phyloP scores from a whole-genome alignment of 2,888 invertebrate species.

The Drosophila nigritarsus region DNA sequence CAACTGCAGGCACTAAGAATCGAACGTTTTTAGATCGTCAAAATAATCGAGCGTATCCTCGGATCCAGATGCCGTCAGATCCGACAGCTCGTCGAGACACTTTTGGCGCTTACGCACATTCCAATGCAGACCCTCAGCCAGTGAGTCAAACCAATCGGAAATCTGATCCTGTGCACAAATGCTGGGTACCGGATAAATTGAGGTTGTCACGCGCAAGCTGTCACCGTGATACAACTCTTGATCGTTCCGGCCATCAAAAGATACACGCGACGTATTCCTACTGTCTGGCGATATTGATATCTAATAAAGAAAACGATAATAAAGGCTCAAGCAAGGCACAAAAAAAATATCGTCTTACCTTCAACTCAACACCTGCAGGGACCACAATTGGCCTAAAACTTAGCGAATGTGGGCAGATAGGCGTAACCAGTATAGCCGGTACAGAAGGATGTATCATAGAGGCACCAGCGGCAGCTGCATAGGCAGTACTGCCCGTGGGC shows the following conservation, averaged over 20 bases:
- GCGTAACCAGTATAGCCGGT: constrained; percentile 98
- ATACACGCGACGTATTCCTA: constrained; percentile 97
- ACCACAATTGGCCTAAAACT: constrained; percentile 99
- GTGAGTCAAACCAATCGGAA: constrained; percentile 98
- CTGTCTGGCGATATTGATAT: constrained; percentile 95
- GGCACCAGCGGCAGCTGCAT: constrained; percentile 97
- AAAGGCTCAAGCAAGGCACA: constrained; percentile 86
- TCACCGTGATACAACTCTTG: constrained; percentile 97
- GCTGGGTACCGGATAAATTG: constrained; percentile 97
- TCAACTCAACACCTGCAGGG: constrained; percentile 97
- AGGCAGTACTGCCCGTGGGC: constrained; percentile 97
- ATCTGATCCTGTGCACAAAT: constrained; percentile 98
- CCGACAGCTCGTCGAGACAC: constrained; percentile 89
- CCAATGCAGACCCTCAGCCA: constrained; percentile 98
- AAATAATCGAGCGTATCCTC: constrained; percentile 93
- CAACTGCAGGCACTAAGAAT: constrained; percentile 89
- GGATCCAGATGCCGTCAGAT: constrained; percentile 89
- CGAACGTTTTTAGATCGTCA: constrained; percentile 85
- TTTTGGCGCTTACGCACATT: constrained; percentile 98
- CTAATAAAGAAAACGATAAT: constrained; percentile 86
- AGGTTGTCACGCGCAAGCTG: constrained; percentile 97
- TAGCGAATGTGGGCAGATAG: constrained; percentile 98
- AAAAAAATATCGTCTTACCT: constrained; percentile 89
- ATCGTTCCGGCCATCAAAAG: constrained; percentile 97
- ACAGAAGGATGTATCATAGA: constrained; percentile 99